Evolutionary conservation across 2,113 vertebrate genomes (phyloP), one percentile per base, ranked within the genome.

Genomic region (Polyodon spathula): DNA sequence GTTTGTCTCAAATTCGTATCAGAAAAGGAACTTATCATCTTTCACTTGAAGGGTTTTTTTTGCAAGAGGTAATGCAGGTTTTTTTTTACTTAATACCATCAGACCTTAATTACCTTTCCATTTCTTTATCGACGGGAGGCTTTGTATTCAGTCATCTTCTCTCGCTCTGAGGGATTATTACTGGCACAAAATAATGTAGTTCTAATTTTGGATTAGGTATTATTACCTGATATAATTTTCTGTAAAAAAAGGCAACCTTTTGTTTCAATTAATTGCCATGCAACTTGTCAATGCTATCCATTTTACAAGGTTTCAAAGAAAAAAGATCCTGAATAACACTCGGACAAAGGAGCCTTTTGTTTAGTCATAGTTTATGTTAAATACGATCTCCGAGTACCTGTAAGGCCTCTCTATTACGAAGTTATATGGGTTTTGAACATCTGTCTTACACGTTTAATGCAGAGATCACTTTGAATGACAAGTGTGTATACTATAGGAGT

Each of bases 341-440:
- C 27, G 55, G 54, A 73, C 67, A 77, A 65, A 72, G 66, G 61
- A 65, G 60, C 40, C 68, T 76, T 83, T 78, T 78, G 78, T 83
- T 75, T 63, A 55, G 11, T 15, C 68, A 63, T 48, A 54, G 63
- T n/a, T 53, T 64, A 62, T 58, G 43, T 50, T 68, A 67, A 76
- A 69, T 63, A 71, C 54, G 68, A 78, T 70, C 65, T 55, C 44
- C 43, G 51, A 54, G 11, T 59, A 68, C 67, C 58, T 60, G 66
- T 58, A 64, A 76, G 68, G 40, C 65, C 48, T 71, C 63, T 60
- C 53, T 73, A 51, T 63, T 63, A 70, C 57, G 63, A 74, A 50
- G 55, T 16, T 51, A 54, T 37, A 7, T 9, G 41, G 43, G 57
- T 61, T 61, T 71, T 69, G 66, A 68, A 64, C 66, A 66, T 69